Base-by-base conservation (phyloP, 2,888 invertebrate species). In the Catocala fraxini region DNA sequence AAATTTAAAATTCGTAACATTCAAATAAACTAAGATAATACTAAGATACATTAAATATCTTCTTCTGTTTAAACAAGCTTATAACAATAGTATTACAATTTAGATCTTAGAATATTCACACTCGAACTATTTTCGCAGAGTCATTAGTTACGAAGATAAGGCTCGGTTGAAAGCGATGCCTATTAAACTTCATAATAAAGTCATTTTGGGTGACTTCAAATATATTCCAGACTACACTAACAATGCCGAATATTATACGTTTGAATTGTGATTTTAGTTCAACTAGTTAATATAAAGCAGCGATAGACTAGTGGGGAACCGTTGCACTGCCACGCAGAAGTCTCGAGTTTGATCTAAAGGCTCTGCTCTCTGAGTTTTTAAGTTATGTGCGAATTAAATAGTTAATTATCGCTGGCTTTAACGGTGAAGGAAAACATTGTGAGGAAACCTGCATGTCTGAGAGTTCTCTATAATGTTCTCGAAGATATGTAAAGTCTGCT, bases 81-180 rank as follows among this genome's bases (percentile, higher is more conserved):
- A n/a, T 7, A 41, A 15, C 7, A 25, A 6, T 4, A 47, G 4
- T 35, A 15, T 41, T 15, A 55, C 39, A 47, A 54, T 56, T 47
- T 6, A 48, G 41, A 15, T 48, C 25, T 47, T 11, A 33, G 48
- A 56, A 33, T 48, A 45, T 41, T 52, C 9, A 52, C 41, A 39
- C 4, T 47, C 35, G 5, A 47, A 41, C 25, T n/a, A 61, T 59
- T 64, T 59, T 42, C 54, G 12, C 33, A 25, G 39, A 33, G 15
- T 12, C 11, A 59, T 68, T 54, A 57, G 15, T 45, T 35, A 56
- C 12, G 25, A 58, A 47, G 56, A 49, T 59, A 51, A 42, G 51
- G 13, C 6, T 51, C 6, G 56, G 49, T 62, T 59, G 39, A 60
- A 63, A 61, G 60, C 54, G 41, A 54, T 51, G 13, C 45, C 61